Percentiles rank a stretch among this genome's conserved stretches.
phyloP scores from a whole-genome alignment of 2,888 invertebrate genomes.

The Paralinhomoeus sp. region DNA sequence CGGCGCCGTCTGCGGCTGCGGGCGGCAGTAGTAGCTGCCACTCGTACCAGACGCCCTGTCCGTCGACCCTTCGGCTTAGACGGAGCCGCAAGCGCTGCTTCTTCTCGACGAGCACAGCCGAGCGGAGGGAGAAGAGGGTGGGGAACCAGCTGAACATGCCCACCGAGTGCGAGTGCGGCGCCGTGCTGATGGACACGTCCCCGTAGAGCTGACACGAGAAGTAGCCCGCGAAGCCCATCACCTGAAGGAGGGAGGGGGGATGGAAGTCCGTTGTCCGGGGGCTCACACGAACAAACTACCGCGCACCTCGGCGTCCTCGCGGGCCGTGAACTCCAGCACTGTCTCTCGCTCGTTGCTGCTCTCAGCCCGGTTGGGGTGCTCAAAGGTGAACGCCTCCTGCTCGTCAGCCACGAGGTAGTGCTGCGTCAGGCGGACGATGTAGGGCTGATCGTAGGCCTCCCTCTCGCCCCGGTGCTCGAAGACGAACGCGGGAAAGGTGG shows the following conservation, averaged over 20 bases:
- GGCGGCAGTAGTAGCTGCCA: conserved; percentile 10
- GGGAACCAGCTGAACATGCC: conserved; percentile 98
- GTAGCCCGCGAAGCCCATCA: conserved; percentile 67
- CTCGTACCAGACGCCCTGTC: conserved; percentile 22
- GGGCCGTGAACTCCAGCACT: conserved; percentile 43
- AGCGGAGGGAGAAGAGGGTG: conserved; percentile 52
- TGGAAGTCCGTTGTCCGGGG: too few relatives aligned
- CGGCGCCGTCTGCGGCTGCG: not conserved
- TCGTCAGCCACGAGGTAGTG: conserved; percentile 42
- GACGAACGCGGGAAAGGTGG: too few relatives aligned
- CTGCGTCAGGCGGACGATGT: conserved; percentile 74
- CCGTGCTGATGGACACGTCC: conserved; percentile 50
- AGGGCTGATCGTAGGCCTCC: conserved; percentile 49
- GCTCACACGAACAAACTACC: too few relatives aligned
- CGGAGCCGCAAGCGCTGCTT: conserved; percentile 8
- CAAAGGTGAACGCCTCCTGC: conserved; percentile 57
- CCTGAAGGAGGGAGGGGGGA: too few relatives aligned
- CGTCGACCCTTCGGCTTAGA: conserved; percentile 12
- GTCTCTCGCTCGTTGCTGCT: conserved; percentile 51
- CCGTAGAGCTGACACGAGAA: conserved; percentile 70
- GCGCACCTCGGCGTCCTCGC: conserved; percentile 56
- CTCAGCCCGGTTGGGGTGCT: conserved; percentile 50
- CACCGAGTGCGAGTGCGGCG: conserved; percentile 56
- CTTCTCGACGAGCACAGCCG: conserved; percentile 10
- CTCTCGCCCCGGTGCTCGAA: not conserved